These are phyloP conservation scores for Eueremaeus valkanovi DNA, from an alignment of 2,888 invertebrate species.

Conservation along the genomic window DNA sequence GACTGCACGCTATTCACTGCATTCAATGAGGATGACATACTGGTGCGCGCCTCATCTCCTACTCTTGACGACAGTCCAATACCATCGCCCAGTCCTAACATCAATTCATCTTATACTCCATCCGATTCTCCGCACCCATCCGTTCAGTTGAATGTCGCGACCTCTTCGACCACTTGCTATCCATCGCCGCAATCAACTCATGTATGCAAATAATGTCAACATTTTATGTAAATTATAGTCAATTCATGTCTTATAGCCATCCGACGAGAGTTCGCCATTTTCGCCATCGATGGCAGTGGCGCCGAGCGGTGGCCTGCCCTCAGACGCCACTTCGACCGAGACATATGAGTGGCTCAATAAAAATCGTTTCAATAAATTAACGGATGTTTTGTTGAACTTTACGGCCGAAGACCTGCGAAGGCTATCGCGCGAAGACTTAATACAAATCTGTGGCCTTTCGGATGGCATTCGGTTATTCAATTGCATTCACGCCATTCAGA, in stretches of 20 bases:
- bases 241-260: background rate
- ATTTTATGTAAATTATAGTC: background rate
- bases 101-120: background rate
- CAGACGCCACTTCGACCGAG: slow-evolving; percentile 31
- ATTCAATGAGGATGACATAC: slow-evolving; percentile 22
- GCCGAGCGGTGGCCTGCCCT: background rate
- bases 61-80: too few species aligned
- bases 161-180: slow-evolving; percentile 23
- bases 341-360: slow-evolving; percentile 64
- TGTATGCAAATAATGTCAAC: background rate
- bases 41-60: background rate
- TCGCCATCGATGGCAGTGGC: background rate
- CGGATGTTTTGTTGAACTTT: slow-evolving; percentile 34
- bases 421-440: slow-evolving; percentile 82
- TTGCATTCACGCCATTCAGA: slow-evolving; percentile 73
- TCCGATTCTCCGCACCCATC: slow-evolving; percentile 8
- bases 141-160: slow-evolving; percentile 8
- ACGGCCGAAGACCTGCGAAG: slow-evolving; percentile 73
- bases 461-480: slow-evolving; percentile 91
- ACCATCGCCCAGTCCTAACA: background rate
- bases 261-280: background rate
- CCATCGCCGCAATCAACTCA: slow-evolving; percentile 37
- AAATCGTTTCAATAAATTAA: slow-evolving; percentile 66
- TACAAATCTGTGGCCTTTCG: slow-evolving; percentile 88
- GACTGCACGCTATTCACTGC: slow-evolving; percentile 86